Base-by-base conservation (phyloP, 2,888 invertebrate species). In the Blomia tropicalis region DNA sequence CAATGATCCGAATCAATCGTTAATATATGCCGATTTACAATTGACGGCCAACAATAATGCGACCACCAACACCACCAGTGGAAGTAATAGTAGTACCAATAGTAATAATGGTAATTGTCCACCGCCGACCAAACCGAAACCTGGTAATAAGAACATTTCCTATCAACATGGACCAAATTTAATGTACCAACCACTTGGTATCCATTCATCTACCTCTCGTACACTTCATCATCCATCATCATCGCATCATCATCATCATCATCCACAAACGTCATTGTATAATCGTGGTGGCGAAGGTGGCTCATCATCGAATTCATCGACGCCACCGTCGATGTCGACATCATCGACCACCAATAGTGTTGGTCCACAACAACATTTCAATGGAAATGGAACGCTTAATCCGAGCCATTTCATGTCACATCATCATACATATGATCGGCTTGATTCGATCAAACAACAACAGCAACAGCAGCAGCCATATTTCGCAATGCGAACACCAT, bases 21-120 rank as follows among this genome's bases (percentile, higher is more conserved):
- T 60, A 7, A 63, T 64, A 22, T 64, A 64, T 41, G 62, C 64
- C 41, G 64, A 64, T 27, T 36, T 64, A 36, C 64, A 64, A 36
- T 30, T 64, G 41, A 59, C 58, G 25, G 23, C 23, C 58, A 43
- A 60, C 30, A 47, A 27, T 5, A 41, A 51, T 31, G 36, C 36
- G 36, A n/a, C n/a, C n/a, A n/a, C n/a, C n/a, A n/a, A n/a, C n/a
- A n/a, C n/a, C n/a, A n/a, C n/a, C n/a, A n/a, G n/a, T n/a, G n/a
- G n/a, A n/a, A n/a, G n/a, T n/a, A n/a, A n/a, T n/a, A n/a, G n/a
- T n/a, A n/a, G n/a, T n/a, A 11, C 36, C 7, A 36, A 17, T 17
- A 36, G 36, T 17, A 17, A 17, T 25, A 7, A 7, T 14, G 7
- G 11, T 11, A n/a, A 11, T 7, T 7, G 5, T 14, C 51, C 51